A percentile compares a stretch with the other conserved stretches of the same genome.
Evolutionary conservation across 2,797 vertebrate genomes (phyloP).

Genomic region (Oreochromis mossambicus): DNA sequence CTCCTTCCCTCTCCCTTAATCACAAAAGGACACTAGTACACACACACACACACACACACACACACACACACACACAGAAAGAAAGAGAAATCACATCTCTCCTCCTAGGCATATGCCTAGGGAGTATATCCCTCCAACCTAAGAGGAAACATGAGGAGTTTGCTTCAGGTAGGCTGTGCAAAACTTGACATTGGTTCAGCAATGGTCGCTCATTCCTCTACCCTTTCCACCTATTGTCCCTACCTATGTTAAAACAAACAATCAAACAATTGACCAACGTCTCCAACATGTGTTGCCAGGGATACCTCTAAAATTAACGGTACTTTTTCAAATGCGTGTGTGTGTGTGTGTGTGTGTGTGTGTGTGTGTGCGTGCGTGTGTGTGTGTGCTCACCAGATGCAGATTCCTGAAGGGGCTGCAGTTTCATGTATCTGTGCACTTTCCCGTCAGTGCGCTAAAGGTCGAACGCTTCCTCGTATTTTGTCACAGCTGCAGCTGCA

Average conservation of each 20-base stretch:
- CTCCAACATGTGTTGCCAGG: background rate
- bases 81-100: background rate
- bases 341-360: background rate
- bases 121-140: conserved; percentile 1
- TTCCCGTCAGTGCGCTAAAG: conserved; percentile 27
- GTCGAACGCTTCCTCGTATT: conserved; percentile 52
- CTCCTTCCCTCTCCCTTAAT: background rate
- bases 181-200: background rate
- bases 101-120: background rate
- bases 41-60: background rate
- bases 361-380: background rate
- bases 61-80: background rate
- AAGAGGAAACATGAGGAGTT: background rate
- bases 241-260: conserved; percentile 18
- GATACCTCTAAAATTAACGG: background rate
- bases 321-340: background rate
- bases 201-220: background rate
- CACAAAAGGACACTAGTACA: background rate
- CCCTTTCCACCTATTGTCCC: conserved; percentile 47
- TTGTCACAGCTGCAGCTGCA: conserved; percentile 32
- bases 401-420: conserved; percentile 16
- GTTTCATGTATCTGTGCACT: conserved; percentile 23
- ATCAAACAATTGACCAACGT: conserved; percentile 1
- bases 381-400: conserved; percentile 8
- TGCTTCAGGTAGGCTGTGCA: background rate